These are phyloP conservation scores for Chaenogobius annularis DNA, from an alignment of 2,113 vertebrate species.

Conservation along the genomic window DNA sequence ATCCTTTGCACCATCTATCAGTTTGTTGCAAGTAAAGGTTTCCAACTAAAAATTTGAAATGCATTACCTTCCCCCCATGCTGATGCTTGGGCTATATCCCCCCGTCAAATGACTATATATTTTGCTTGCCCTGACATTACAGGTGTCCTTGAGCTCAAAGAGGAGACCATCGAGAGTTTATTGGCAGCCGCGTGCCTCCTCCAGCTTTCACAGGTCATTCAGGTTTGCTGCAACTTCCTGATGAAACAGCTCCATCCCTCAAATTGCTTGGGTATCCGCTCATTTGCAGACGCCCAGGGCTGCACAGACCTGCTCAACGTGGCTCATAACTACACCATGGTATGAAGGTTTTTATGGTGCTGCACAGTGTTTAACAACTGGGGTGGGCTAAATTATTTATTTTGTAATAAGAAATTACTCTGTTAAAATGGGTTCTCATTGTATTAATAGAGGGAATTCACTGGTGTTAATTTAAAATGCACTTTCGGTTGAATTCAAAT, in stretches of 20 bases:
- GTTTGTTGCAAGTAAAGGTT: neutral
- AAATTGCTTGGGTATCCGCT: slow-evolving; percentile 95
- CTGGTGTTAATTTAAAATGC: neutral
- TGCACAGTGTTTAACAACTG: slow-evolving; percentile 7
- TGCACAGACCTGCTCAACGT: slow-evolving; percentile 91
- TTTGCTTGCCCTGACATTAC: slow-evolving; percentile 44
- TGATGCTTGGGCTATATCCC: slow-evolving; percentile 4
- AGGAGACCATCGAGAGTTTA: slow-evolving; percentile 95
- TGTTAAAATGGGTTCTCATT: neutral
- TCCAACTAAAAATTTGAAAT: slow-evolving; percentile 11
- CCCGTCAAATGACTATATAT: slow-evolving; percentile 6
- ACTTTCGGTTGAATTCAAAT: no score
- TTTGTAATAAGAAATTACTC: slow-evolving; percentile 11
- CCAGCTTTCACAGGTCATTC: slow-evolving; percentile 93
- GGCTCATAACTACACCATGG: slow-evolving; percentile 95
- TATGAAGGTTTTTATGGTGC: slow-evolving; percentile 76
- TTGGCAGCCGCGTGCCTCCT: slow-evolving; percentile 93
- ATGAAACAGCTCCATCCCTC: slow-evolving; percentile 98
- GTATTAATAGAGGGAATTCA: neutral
- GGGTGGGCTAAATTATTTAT: slow-evolving; percentile 40
- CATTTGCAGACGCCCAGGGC: slow-evolving; percentile 94
- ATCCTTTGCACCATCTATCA: neutral
- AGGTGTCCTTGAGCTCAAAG: slow-evolving; percentile 93
- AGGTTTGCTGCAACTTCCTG: slow-evolving; percentile 95
- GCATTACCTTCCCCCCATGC: neutral